phyloP scores from a whole-genome alignment of 2,888 invertebrate species.

The Nomada fabriciana region DNA sequence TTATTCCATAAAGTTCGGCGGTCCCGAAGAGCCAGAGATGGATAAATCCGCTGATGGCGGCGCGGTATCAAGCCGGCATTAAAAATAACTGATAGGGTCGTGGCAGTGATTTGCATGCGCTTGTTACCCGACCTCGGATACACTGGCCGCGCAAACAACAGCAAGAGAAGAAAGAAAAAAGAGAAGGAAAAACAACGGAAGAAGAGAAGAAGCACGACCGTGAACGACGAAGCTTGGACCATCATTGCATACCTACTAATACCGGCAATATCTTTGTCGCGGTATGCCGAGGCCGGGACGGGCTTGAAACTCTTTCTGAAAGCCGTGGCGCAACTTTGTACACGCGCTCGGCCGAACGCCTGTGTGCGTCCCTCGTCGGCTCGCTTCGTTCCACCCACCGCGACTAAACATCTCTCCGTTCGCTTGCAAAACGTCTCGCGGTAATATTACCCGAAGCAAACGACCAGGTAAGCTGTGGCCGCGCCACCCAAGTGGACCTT shows the following conservation, averaged over 20 bases:
- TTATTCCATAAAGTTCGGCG: slow-evolving; percentile 63
- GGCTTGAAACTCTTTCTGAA: slow-evolving; percentile 21
- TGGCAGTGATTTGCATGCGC: slow-evolving; percentile 71
- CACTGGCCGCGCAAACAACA: not conserved
- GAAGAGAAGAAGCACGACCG: slow-evolving; percentile 3
- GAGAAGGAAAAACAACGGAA: not conserved
- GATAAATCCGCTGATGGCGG: slow-evolving; percentile 62
- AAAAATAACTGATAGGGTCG: slow-evolving; percentile 72
- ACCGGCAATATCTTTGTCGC: slow-evolving; percentile 67
- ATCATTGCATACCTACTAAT: slow-evolving; percentile 68
- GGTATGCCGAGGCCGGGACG: slow-evolving; percentile 41
- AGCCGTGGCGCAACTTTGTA: slow-evolving; percentile 62
- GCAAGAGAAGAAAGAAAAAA: not conserved
- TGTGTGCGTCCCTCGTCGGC: slow-evolving; percentile 1
- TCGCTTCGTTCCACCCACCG: slow-evolving; percentile 66
- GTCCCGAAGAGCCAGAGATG: slow-evolving; percentile 32
- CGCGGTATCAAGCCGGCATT: slow-evolving; percentile 65
- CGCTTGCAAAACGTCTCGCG: slow-evolving; percentile 72
- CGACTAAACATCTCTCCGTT: slow-evolving; percentile 69
- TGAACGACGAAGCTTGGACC: slow-evolving; percentile 44
- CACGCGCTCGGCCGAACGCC: slow-evolving; percentile 30
- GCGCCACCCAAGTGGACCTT: slow-evolving; percentile 82
- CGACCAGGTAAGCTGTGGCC: slow-evolving; percentile 72
- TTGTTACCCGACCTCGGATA: slow-evolving; percentile 60
- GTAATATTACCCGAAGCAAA: slow-evolving; percentile 78